phyloP scores from a whole-genome alignment of 2,113 vertebrate species.

The Thinocorus orbignyianus region DNA sequence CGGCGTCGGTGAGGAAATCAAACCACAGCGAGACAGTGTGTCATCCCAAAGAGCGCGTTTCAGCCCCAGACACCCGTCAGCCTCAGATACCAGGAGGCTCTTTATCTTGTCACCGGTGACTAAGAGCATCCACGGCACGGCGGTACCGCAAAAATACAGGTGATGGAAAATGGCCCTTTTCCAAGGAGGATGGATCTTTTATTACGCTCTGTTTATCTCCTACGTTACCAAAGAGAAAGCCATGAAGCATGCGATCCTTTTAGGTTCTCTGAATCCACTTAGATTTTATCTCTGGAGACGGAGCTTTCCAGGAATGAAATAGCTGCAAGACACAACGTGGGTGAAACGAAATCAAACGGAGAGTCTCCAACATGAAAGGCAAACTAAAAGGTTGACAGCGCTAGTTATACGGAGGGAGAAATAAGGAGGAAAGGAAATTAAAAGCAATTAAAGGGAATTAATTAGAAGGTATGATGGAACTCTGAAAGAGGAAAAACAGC shows the following conservation, averaged over 20 bases:
- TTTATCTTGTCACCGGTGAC: neutral
- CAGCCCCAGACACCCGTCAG: constrained; percentile 22
- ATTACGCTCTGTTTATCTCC: constrained; percentile 21
- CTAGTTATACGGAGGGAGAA: constrained; percentile 48
- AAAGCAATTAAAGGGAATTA: constrained; percentile 68
- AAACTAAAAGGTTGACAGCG: constrained; percentile 48
- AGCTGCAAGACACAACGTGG: constrained; percentile 61
- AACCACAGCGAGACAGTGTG: neutral
- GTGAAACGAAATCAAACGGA: constrained; percentile 46
- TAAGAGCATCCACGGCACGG: constrained; percentile 31
- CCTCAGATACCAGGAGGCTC: neutral
- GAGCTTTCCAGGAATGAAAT: constrained; percentile 63
- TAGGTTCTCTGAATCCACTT: constrained; percentile 50
- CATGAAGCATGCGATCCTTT: constrained; percentile 45
- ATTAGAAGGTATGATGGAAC: constrained; percentile 61
- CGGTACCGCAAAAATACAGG: neutral
- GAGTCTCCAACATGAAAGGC: constrained; percentile 64
- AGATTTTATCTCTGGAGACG: constrained; percentile 42
- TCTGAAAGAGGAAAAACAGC: constrained; percentile 57
- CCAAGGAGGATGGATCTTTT: constrained; percentile 17
- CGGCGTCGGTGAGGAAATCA: rapidly evolving
- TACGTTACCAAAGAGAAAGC: neutral
- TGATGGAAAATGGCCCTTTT: constrained; percentile 32
- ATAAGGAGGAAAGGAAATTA: constrained; percentile 58
- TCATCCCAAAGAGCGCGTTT: neutral